phyloP scores from a whole-genome alignment of 2,888 invertebrate genomes.

The Lasioglossum vierecki region DNA sequence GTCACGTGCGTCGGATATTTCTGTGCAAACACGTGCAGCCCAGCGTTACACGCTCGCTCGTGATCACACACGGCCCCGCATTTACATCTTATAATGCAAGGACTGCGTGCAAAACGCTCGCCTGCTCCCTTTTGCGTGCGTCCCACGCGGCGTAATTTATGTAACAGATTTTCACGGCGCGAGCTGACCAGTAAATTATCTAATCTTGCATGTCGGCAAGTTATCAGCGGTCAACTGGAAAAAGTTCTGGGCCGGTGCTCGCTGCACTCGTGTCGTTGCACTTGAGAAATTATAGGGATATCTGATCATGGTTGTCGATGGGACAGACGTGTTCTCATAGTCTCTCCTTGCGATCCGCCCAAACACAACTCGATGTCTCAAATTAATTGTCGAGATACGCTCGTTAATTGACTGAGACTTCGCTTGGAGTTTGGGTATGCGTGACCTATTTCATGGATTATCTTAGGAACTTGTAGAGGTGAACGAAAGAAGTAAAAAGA shows the following conservation, averaged over 20 bases:
- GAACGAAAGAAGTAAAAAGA: background rate
- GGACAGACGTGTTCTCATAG: background rate
- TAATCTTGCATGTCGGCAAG: background rate
- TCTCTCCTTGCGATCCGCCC: background rate
- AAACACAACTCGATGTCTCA: background rate
- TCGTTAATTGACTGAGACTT: background rate
- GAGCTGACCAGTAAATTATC: background rate
- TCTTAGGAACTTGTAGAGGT: background rate
- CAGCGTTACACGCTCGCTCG: conserved; percentile 52
- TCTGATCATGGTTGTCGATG: background rate
- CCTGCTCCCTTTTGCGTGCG: conserved; percentile 50
- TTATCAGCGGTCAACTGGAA: background rate
- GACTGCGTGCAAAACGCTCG: conserved; percentile 56
- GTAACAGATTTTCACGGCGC: conserved; percentile 15
- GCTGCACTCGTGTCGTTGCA: background rate
- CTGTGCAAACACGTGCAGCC: conserved; percentile 52
- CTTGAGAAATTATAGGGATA: background rate
- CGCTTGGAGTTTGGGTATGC: background rate
- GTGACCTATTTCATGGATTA: conserved; percentile 12
- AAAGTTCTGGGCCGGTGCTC: background rate
- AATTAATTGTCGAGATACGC: background rate
- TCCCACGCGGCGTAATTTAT: conserved; percentile 16
- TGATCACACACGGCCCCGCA: conserved; percentile 38
- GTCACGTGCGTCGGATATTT: conserved; percentile 66
- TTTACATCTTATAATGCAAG: conserved; percentile 54